Evolutionary conservation across 1,140 invertebrate species (phyloP), one percentile per base, ranked within the genome.

Genomic region (Pseudoatta argentina): DNA sequence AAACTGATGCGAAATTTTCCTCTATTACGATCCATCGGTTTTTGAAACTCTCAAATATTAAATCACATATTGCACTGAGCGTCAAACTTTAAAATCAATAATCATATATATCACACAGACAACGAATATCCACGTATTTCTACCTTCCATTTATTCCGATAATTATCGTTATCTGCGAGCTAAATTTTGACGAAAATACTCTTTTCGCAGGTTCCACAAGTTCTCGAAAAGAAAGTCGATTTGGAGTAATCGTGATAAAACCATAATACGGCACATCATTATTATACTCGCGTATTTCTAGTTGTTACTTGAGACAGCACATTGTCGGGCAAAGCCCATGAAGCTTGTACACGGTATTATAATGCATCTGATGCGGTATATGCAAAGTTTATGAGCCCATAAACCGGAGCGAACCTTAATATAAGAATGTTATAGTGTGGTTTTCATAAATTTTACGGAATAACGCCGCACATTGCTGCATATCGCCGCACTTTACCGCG

Each of bases 331-430:
- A 14, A 21, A 67, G 55, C 34, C 21, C 18, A 53, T 61, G 67
- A 83, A 77, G 59, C n/a, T 18, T 44, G 57, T 24, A n/a, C 30
- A 14, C 55, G 76, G 64, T 86, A 85, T 92, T 93, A 92, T 91
- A 92, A 93, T 92, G 87, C 91, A 93, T 63, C 89, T 89, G 87
- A 86, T 83, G 64, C 87, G 87, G 86, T 93, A 85, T 87, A 91
- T 59, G 55, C 21, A 59, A 44, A 48, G 73, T 94, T 94, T 94
- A 93, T 90, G 93, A 93, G 85, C 72, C 69, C 89, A 87, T 94
- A 94, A 94, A 94, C 89, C 86, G 92, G 92, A 92, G 92, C 88
- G 90, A 91, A 91, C 91, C 91, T 91, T 92, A 90, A 93, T 93
- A 93, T 91, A 92, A 93, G 92, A 93, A 93, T 90, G 88, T 93